Conservation (phyloP, 2,797 vertebrate species). For the Myotis daubentonii region DNA sequence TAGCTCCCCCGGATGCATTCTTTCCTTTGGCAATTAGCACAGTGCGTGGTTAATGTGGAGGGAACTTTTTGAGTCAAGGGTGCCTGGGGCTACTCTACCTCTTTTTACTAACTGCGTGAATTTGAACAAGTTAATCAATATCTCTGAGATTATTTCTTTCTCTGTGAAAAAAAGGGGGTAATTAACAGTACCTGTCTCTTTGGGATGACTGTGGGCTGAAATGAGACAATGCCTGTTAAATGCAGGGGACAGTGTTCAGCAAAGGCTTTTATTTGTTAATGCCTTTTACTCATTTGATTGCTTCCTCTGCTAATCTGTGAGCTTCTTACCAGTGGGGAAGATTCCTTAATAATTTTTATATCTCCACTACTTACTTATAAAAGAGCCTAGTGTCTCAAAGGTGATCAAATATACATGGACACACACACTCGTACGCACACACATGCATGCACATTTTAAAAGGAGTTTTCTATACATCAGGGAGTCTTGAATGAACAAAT, state of each 20-base stretch:
- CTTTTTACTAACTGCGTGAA: neutral
- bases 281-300: neutral
- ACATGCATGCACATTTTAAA: neutral
- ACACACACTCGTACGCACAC: neutral
- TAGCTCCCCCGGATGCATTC: rapidly evolving
- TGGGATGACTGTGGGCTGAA: neutral
- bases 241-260: neutral
- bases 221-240: neutral
- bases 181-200: neutral
- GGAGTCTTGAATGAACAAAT: neutral
- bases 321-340: neutral
- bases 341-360: neutral
- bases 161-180: neutral
- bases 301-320: neutral
- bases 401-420: neutral
- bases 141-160: neutral
- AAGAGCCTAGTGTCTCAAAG: neutral
- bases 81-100: neutral
- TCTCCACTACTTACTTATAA: neutral
- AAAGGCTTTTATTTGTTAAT: neutral
- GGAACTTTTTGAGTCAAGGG: neutral
- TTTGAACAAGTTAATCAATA: neutral
- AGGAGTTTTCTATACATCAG: neutral
- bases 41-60: too few species aligned
- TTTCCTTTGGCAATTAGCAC: too few species aligned